These are phyloP conservation scores for Hydra vulgaris DNA, from an alignment of 30 jellyfish, hydroid and myxozoan genomes.

Conservation along the genomic window DNA sequence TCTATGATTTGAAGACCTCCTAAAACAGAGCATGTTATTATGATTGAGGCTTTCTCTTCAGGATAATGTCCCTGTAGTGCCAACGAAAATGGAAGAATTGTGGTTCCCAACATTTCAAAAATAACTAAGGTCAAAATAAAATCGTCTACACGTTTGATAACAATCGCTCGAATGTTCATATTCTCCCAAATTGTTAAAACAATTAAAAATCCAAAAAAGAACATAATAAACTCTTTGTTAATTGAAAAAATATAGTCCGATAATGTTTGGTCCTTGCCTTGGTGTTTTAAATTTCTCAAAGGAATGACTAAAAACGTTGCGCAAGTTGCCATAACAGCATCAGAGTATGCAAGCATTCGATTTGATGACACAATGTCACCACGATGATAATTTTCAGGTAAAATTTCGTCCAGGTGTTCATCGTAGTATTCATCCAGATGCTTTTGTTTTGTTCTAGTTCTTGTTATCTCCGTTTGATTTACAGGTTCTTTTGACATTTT, in stretches of 20 bases:
- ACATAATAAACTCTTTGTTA: slow-evolving; percentile 16
- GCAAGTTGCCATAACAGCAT: slow-evolving; percentile 36
- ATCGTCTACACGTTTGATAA: slow-evolving; percentile 26
- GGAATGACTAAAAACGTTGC: slow-evolving; percentile 23
- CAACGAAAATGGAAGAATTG: slow-evolving; percentile 25
- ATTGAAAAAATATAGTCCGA: not conserved
- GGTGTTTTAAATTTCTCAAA: slow-evolving; percentile 10
- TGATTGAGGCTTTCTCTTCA: not conserved
- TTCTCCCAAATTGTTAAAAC: slow-evolving; percentile 32
- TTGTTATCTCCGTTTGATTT: too few relatives aligned
- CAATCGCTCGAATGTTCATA: slow-evolving; percentile 23
- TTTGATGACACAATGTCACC: slow-evolving; percentile 18
- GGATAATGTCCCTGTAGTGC: slow-evolving; percentile 34
- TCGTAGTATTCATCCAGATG: slow-evolving; percentile 24
- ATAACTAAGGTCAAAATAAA: not conserved
- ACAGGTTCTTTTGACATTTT: too few relatives aligned
- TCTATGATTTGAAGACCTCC: slow-evolving; percentile 15
- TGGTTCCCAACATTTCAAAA: slow-evolving; percentile 12
- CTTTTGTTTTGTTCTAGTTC: not conserved
- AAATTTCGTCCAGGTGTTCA: not conserved
- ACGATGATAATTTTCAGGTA: slow-evolving; percentile 24
- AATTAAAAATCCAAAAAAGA: slow-evolving; percentile 26
- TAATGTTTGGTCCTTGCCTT: not conserved
- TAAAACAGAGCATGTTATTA: slow-evolving; percentile 3
- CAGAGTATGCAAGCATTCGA: slow-evolving; percentile 21